Base-by-base conservation (phyloP, 2,888 invertebrate genomes). In the Meiosimyza decipiens region DNA sequence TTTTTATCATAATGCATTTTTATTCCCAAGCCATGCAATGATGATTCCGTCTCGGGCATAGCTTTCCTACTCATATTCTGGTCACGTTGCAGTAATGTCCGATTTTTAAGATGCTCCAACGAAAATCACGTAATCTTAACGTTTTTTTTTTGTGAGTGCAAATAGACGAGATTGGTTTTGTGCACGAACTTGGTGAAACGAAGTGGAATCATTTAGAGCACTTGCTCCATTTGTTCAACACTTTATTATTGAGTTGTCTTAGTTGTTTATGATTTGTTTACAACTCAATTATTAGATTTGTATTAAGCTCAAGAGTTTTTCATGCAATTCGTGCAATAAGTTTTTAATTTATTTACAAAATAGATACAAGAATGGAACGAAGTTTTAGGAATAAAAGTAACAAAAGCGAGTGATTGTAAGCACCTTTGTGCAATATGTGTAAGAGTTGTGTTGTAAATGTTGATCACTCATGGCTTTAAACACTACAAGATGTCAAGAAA, bases 131-230 rank as follows among this genome's bases (percentile, higher is more conserved):
- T 70, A 70, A 70, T 70, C 63, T 40, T 51, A 16, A 47, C 63
- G 70, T 54, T 47, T 28, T 28, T 28, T 28, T 28, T 49, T 33
- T 63, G 40, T 47, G 54, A 33, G 63, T 18, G 70, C 63, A 60
- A 63, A 70, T 54, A 70, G 70, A 63, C 70, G 47, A 70, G 70
- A 70, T 70, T 70, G 70, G 22, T 70, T 70, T 70, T 70, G 70
- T 63, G 62, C 70, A 70, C 70, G 70, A 70, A 70, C 54, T 52
- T 12, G 47, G 40, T 52, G 70, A 18, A 63, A 18, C 63, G 62
- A 54, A 47, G 9, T 49, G 62, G 63, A 60, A 62, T 33, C n/a
- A 60, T 60, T 50, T 15, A 28, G 51, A 47, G 12, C 60, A 40
- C 5, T 50, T 3, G 22, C 51, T 51, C 33, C 13, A 51, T 33